Conservation (phyloP, 2,113 vertebrate genomes). For the Eublepharis macularius region DNA sequence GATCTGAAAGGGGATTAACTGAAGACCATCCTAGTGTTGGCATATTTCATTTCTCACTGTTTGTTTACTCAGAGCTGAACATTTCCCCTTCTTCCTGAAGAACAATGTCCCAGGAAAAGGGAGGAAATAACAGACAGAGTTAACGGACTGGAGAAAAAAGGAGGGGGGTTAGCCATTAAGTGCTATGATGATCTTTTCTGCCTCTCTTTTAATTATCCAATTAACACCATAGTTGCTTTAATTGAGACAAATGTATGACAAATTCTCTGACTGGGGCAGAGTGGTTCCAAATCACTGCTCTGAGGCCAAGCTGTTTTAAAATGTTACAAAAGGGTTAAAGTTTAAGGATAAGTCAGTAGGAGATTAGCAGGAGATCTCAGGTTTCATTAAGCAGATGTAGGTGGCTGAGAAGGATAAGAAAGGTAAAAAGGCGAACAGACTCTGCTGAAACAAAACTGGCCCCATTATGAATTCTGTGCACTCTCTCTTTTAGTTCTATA, state of each 20-base stretch:
- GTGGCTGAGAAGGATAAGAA: constrained; percentile 56
- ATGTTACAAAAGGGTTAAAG: constrained; percentile 45
- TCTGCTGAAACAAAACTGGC: constrained; percentile 47
- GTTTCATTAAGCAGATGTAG: constrained; percentile 65
- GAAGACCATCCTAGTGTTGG: not conserved
- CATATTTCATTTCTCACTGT: constrained; percentile 8
- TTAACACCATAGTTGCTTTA: constrained; percentile 25
- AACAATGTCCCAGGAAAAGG: constrained; percentile 19
- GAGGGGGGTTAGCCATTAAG: not conserved
- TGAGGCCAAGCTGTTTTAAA: constrained; percentile 23
- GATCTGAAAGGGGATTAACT: constrained; percentile 19
- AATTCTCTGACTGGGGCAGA: not conserved
- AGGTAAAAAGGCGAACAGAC: constrained; percentile 36
- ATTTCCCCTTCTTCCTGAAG: constrained; percentile 21
- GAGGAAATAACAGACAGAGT: not conserved
- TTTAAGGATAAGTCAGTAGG: constrained; percentile 59
- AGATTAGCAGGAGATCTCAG: constrained; percentile 47
- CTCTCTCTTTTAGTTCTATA: constrained; percentile 55
- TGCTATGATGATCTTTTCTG: not conserved
- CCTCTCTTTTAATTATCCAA: constrained; percentile 13
- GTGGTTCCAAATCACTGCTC: not conserved
- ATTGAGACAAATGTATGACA: constrained; percentile 32
- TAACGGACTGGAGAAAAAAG: not conserved
- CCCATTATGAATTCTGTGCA: constrained; percentile 74
- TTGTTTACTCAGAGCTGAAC: constrained; percentile 21